A percentile compares a stretch with the other conserved stretches of the same genome.
phyloP scores from a whole-genome alignment of 2,888 invertebrate genomes.

The Pristionchus maxplancki region DNA sequence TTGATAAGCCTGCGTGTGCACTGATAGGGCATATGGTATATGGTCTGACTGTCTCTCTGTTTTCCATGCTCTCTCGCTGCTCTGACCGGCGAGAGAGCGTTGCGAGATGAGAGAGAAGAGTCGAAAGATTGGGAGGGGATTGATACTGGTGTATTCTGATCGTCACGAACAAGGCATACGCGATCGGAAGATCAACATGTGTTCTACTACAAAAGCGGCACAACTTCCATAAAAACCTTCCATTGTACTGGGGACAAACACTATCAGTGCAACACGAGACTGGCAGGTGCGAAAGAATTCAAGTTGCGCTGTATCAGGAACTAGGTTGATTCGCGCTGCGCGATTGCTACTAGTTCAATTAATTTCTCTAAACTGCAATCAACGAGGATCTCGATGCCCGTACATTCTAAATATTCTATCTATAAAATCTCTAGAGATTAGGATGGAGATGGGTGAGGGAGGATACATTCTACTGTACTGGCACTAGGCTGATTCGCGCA shows the following conservation, averaged over 20 bases:
- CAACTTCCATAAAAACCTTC: background rate
- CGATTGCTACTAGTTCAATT: too few species aligned
- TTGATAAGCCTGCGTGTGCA: background rate
- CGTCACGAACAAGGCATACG: background rate
- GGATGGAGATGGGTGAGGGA: background rate
- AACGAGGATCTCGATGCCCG: too few species aligned
- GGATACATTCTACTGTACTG: conserved; percentile 32
- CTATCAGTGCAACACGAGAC: background rate
- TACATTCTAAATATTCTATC: too few species aligned
- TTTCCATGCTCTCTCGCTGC: background rate
- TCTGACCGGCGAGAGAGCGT: background rate
- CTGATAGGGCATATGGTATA: conserved; percentile 36
- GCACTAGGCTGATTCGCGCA: too few species aligned
- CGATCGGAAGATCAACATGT: background rate
- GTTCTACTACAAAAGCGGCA: background rate
- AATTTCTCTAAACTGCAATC: too few species aligned
- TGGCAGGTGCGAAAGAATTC: background rate
- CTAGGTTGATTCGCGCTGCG: too few species aligned
- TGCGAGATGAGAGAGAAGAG: background rate
- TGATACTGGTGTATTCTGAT: background rate
- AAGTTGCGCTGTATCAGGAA: too few species aligned
- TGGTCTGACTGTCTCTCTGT: background rate
- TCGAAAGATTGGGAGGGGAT: background rate
- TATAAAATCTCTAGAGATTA: too few species aligned
- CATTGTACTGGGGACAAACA: background rate